These are phyloP conservation scores for Oceanodroma leucorhoa DNA, from an alignment of 2,797 vertebrate species.

Conservation along the genomic window DNA sequence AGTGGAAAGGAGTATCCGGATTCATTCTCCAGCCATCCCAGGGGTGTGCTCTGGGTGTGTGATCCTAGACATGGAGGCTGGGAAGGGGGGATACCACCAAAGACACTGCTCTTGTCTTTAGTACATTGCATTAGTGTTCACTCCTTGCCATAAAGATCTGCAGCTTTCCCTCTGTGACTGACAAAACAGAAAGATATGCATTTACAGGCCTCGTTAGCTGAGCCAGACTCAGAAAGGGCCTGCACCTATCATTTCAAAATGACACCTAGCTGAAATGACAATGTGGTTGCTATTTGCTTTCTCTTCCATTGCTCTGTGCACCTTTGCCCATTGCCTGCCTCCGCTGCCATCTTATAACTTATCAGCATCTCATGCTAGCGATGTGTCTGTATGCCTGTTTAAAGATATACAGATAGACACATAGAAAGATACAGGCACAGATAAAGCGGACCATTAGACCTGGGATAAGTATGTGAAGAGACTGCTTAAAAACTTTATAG, in stretches of 20 bases:
- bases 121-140: neutral
- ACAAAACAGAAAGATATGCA: neutral
- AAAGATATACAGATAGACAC: neutral
- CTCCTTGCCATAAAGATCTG: neutral
- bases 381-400: neutral
- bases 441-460: neutral
- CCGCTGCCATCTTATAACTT: neutral
- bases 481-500: neutral
- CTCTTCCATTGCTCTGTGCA: neutral
- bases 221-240: neutral
- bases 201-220: neutral
- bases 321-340: neutral
- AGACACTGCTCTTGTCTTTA: neutral
- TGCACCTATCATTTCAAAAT: neutral
- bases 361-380: neutral
- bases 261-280: neutral
- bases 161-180: neutral
- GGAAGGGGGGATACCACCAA: neutral
- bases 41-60: neutral
- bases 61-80: neutral
- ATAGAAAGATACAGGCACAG: neutral
- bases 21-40: neutral
- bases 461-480: accelerated
- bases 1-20: neutral
- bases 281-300: neutral